Conservation (phyloP, 1,140 invertebrate genomes). For the Zaprionus tsacasi region DNA sequence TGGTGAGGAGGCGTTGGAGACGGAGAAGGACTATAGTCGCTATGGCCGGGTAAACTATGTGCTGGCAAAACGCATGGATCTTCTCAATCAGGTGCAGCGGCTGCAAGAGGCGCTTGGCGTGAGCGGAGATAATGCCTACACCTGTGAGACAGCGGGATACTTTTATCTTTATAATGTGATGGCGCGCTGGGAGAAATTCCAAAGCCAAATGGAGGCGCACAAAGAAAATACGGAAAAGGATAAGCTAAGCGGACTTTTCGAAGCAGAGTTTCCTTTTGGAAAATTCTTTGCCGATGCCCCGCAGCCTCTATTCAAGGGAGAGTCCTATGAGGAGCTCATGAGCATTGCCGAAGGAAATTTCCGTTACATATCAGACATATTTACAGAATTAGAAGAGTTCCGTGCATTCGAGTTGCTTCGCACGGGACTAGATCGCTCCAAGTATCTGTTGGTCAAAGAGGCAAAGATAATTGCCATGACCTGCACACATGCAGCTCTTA, state of each 20-base stretch:
- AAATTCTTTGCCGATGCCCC: slow-evolving; percentile 96
- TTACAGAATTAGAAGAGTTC: slow-evolving; percentile 98
- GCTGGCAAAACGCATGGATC: slow-evolving; percentile 95
- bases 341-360: slow-evolving; percentile 97
- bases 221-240: slow-evolving; percentile 31
- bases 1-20: slow-evolving; percentile 99
- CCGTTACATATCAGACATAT: slow-evolving; percentile 97
- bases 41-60: slow-evolving; percentile 99
- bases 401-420: slow-evolving; percentile 98
- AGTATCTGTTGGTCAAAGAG: slow-evolving; percentile 98
- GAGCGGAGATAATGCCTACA: slow-evolving; percentile 95
- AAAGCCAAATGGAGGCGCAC: slow-evolving; percentile 74
- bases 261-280: slow-evolving; percentile 95
- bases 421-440: slow-evolving; percentile 96
- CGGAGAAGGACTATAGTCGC: slow-evolving; percentile 99
- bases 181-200: slow-evolving; percentile 96
- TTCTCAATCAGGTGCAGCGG: slow-evolving; percentile 95
- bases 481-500: slow-evolving; percentile 99
- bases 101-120: slow-evolving; percentile 94
- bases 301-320: slow-evolving; percentile 94
- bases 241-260: slow-evolving; percentile 81
- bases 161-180: slow-evolving; percentile 92
- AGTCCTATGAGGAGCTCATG: slow-evolving; percentile 93
- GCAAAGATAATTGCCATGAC: slow-evolving; percentile 99
- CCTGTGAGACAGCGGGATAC: slow-evolving; percentile 98